phyloP scores from a whole-genome alignment of 2,888 invertebrate genomes.

The Empis stercorea region DNA sequence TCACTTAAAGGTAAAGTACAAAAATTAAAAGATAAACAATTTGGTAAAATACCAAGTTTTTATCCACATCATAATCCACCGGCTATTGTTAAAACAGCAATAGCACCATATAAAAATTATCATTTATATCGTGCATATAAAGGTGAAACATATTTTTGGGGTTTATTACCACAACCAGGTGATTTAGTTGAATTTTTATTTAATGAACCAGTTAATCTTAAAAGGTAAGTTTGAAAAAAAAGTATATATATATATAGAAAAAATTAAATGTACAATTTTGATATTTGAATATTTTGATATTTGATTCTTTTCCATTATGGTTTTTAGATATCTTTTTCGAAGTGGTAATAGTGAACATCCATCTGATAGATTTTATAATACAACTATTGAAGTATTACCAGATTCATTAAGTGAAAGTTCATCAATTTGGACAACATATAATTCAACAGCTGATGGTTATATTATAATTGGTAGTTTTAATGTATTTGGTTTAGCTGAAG shows the following conservation, averaged over 20 bases:
- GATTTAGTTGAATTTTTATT: constrained; percentile 73
- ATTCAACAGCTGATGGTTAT: constrained; percentile 54
- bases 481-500: constrained; percentile 67
- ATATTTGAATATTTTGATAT: no score
- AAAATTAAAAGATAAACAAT: constrained; percentile 85
- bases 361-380: constrained; percentile 76
- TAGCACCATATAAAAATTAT: constrained; percentile 69
- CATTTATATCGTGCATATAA: constrained; percentile 68
- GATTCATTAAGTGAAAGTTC: constrained; percentile 35
- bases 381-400: constrained; percentile 69
- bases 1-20: constrained; percentile 94
- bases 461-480: constrained; percentile 64
- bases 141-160: constrained; percentile 88
- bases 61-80: constrained; percentile 69
- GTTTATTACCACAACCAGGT: constrained; percentile 67
- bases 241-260: neutral
- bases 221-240: constrained; percentile 41
- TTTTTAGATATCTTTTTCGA: constrained; percentile 61
- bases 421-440: constrained; percentile 41
- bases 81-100: constrained; percentile 53
- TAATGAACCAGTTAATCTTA: constrained; percentile 51
- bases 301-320: no score
- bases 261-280: no score
- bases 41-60: constrained; percentile 67
- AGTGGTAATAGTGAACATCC: constrained; percentile 86